Base-by-base conservation (phyloP, 2,113 vertebrate genomes). In the Prionailurus bengalensis region DNA sequence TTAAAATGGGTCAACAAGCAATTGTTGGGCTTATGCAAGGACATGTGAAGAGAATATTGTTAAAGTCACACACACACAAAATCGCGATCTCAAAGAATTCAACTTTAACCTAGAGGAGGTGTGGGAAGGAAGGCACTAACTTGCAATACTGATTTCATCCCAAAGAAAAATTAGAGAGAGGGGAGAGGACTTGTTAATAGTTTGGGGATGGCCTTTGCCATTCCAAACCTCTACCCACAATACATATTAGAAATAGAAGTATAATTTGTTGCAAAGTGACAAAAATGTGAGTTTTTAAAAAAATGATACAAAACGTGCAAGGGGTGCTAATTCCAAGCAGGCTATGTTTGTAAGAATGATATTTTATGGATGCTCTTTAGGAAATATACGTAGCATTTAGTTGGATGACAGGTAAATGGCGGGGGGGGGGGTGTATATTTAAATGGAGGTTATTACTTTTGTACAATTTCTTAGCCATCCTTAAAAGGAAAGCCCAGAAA, bases 1-100 rank as follows among this genome's bases (percentile, higher is more conserved):
- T 99, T 99, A 99, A 99, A 98, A 98, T 98, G 99, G 99, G 99
- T 99, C 99, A 99, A 97, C 98, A 98, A 98, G 98, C 98, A 99
- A 99, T 99, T 99, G 99, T 99, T 98, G 97, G 98, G 96, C 97
- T 98, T 98, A 98, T 98, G 99, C 97, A 98, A 98, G 97, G 98
- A 99, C 98, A 98, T 98, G 98, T 98, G 98, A 99, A 98, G 98
- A 97, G 98, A 98, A 99, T 98, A 99, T 98, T 99, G 98, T 99
- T 98, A 86, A 98, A 99, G 98, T 98, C 98, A 97, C 89, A 96
- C 97, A 97, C 92, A 94, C 19, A 93, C 65, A 98, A 97, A 98
- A 95, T 96, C 81, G 71, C 2, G 1, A 45, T 95, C 98, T 97
- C 98, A 99, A 98, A 98, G 98, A 98, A 98, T 97, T 97, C 97